A percentile compares a stretch with the other conserved stretches of the same genome.
Conservation (phyloP, 2,113 vertebrate species). For the Euleptes europaea region DNA sequence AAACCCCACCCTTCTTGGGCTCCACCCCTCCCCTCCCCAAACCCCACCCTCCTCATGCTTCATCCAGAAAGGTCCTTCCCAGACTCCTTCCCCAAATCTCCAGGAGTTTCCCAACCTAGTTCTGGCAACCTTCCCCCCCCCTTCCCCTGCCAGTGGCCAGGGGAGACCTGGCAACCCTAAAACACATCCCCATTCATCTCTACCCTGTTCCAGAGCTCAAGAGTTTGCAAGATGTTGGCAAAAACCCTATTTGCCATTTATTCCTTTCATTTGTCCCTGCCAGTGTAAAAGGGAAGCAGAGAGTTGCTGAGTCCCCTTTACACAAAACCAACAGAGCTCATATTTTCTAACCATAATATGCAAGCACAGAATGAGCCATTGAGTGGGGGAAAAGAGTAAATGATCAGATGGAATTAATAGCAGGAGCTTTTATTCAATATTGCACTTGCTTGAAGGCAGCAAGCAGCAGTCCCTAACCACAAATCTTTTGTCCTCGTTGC, state of each 20-base stretch:
- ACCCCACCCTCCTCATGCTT: no score
- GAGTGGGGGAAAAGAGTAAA: not conserved
- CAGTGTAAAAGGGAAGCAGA: not conserved
- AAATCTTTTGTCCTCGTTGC: slow-evolving; percentile 9
- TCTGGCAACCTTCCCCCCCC: no score
- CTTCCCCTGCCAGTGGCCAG: no score
- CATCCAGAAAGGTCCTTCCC: no score
- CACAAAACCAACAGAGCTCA: not conserved
- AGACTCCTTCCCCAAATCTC: no score
- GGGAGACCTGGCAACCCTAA: no score
- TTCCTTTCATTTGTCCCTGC: not conserved
- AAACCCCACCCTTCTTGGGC: no score
- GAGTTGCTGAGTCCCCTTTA: not conserved
- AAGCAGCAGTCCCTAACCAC: not conserved
- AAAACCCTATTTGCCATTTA: not conserved
- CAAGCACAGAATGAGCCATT: slow-evolving; percentile 2
- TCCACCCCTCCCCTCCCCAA: no score
- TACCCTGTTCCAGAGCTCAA: not conserved
- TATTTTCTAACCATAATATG: not conserved
- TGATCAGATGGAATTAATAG: not conserved
- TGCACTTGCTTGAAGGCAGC: slow-evolving; percentile 21
- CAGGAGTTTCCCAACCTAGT: no score
- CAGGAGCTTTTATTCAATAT: slow-evolving; percentile 18
- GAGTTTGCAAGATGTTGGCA: not conserved
- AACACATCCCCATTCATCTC: not conserved